Base-by-base conservation (phyloP, 2,113 vertebrate genomes). In the Tyto alba region DNA sequence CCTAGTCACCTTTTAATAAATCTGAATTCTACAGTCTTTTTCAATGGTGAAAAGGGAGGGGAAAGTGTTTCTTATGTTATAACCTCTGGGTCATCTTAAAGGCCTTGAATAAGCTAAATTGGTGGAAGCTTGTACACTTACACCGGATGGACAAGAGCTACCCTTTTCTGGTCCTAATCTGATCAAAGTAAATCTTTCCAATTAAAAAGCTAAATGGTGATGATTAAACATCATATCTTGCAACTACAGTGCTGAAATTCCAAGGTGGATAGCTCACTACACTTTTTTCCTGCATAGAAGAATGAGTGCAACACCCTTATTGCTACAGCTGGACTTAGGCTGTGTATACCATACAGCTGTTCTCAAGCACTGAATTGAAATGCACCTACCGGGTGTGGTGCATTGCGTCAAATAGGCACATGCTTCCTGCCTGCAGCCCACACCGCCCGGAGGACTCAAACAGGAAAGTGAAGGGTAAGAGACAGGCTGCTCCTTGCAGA, bases 281-380 rank as follows among this genome's bases (percentile, higher is more conserved):
- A 14, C 12, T 8, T 84, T 81, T 43, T 59, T 41, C 45, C 11
- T 11, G 47, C 22, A 2, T 25, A 88, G 29, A 29, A 62, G 15
- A 91, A 25, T 1, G 1, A 16, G 29, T 78, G 29, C 47, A 59
- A 64, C 19, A 59, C 19, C 25, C 40, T 59, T n/a, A 23, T 7
- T 73, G 43, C n/a, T 75, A 36, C 26, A 43, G 27, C 11, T 85
- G 74, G 38, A 36, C 26, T 13, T 40, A 23, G 3, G 20, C 10
- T 0, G 1, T 2, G 1, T 57, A 8, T 57, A 16, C 29, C 9
- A 1, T 34, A 32, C 50, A 75, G 47, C 50, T 69, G 22, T 36
- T 88, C 50, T 60, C 73, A 36, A 88, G 22, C 13, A 60, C 55
- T 38, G 62, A 47, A 75, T 59, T 59, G 53, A 59, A 55, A 81